Evolutionary conservation across 1,140 invertebrate species (phyloP), one percentile per base, ranked within the genome.

Genomic region (Drosophila ohnishii): DNA sequence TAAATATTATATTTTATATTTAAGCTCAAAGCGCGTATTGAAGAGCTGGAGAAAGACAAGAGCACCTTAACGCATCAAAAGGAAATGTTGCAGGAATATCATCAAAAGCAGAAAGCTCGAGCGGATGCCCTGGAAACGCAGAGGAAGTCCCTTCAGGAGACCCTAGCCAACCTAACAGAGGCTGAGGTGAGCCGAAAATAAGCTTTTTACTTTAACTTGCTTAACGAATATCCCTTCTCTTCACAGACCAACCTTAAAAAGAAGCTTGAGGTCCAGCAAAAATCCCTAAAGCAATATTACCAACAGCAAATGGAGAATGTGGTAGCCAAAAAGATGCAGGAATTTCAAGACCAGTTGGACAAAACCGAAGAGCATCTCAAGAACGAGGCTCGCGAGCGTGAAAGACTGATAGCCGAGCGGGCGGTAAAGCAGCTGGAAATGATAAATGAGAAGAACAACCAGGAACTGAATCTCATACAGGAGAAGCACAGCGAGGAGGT

Each of bases 301-400:
- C 96, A 97, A 85, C 94, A 95, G 62, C 96, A 97, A 92, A 92
- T 97, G 32, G 96, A 97, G 62, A 93, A 94, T 45, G 95, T 96
- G 3, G 95, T 97, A 4, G 93, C 94, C 64, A 93, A 93, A 16
- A 97, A 97, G 90, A 89, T 96, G 55, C 94, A 94, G 76, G 96
- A 97, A 90, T 96, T 96, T 85, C 96, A 96, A 87, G 91, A 85
- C 7, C 95, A 96, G 90, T 92, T 96, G 13, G 95, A 96, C 70
- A 87, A 93, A 22, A 94, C 94, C 6, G 94, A 96, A 91, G 91
- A 92, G 14, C 92, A 93, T 42, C 93, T 96, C 74, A 93, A 95
- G 64, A 90, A 91, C 1, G 95, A 96, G 81, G 92, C 95, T 2
- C 93, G 94, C 10, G 93, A 92, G n/a, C 94, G 94, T 47, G 95